Evolutionary conservation across 2,888 invertebrate genomes (phyloP), one percentile per base, ranked within the genome.

Genomic region (Microctonus hyperodae): DNA sequence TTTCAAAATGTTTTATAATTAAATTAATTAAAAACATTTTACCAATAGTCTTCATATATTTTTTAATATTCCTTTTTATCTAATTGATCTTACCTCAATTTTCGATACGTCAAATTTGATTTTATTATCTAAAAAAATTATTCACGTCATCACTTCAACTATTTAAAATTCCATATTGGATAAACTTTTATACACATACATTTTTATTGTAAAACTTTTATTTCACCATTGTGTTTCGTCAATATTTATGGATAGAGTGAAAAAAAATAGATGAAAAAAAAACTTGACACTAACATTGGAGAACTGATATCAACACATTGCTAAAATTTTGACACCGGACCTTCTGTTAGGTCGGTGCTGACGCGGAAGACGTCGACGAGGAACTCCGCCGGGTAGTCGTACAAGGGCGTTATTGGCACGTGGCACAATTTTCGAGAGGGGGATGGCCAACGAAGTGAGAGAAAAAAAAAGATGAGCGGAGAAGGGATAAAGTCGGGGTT

Each of bases 391-490:
- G 40, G 56, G 56, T 60, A 55, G 71, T 67, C 69, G 68, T 67
- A 72, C 73, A 73, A 75, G 75, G 75, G 75, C 76, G 81, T 80
- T 77, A 77, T 76, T 75, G 80, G 78, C 80, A 81, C 80, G 79
- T 81, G 80, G 76, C 79, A 63, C 58, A 64, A 69, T 71, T 71
- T 70, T 71, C 65, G 65, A 65, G 66, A 71, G 33, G 48, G 62
- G 53, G 59, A 53, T 65, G 53, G 56, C 20, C 40, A 33, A 44
- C 31, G 59, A 35, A 28, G n/a, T 51, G 31, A 40, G 25, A 33
- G 25, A 37, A 40, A 65, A 51, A 31, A 37, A n/a, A 51, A 37
- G 44, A 48, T 55, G 40, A 31, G 20, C 25, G 33, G 59, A 50
- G 67, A 16, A 61, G 44, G 48, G 50, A 50, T 60, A 51, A 62